Conservation (phyloP, 2,113 vertebrate species). For the Corythaeola cristata region DNA sequence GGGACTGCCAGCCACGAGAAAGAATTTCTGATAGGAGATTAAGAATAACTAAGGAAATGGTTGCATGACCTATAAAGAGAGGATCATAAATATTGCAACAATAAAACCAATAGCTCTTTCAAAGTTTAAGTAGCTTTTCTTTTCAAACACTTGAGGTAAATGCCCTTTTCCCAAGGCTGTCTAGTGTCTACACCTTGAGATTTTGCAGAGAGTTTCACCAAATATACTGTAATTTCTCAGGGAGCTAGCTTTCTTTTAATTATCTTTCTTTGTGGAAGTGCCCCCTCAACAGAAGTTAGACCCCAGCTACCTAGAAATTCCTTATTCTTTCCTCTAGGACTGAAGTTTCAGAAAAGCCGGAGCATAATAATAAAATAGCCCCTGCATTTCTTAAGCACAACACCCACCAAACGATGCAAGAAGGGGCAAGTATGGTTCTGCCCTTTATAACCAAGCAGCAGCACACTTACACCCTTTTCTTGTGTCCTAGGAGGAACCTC, state of each 20-base stretch:
- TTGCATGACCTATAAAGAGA: constrained; percentile 50
- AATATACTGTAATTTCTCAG: constrained; percentile 3
- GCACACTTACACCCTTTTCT: not conserved
- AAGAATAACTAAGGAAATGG: constrained; percentile 50
- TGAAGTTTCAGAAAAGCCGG: not conserved
- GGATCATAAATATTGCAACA: constrained; percentile 66
- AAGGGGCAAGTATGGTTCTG: not conserved
- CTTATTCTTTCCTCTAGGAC: not conserved
- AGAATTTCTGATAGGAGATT: constrained; percentile 53
- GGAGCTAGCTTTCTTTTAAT: not conserved
- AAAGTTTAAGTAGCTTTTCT: constrained; percentile 63
- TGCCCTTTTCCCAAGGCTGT: constrained; percentile 35
- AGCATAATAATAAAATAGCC: not conserved
- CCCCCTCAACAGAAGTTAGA: not conserved
- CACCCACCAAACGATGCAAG: not conserved
- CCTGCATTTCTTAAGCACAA: not conserved
- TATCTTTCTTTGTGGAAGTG: not conserved
- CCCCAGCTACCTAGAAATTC: not conserved
- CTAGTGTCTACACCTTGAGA: not conserved
- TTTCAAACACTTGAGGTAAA: constrained; percentile 58
- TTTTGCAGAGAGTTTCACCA: not conserved
- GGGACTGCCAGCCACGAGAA: not conserved
- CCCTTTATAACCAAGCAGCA: not conserved
- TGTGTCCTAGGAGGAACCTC: not conserved
- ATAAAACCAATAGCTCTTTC: constrained; percentile 56